phyloP scores from a whole-genome alignment of 2,113 vertebrate species.

The cattle (Bos taurus) region DNA sequence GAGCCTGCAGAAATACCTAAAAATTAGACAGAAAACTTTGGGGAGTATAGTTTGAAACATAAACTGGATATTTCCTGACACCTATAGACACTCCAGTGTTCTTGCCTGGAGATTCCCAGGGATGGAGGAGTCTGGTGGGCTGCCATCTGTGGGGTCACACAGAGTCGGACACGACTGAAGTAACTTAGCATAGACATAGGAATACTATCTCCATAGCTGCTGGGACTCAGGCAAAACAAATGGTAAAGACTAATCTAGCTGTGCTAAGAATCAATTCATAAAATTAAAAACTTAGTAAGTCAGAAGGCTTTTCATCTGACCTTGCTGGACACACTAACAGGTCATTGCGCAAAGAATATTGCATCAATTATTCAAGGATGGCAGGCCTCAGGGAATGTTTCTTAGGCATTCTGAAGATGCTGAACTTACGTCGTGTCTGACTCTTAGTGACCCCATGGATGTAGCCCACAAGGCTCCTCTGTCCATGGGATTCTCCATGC shows the following conservation, averaged over 20 bases:
- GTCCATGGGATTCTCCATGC: not conserved
- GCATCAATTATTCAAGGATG: not conserved
- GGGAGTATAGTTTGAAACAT: not conserved
- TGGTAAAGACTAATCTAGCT: not conserved
- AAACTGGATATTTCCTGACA: conserved; percentile 2
- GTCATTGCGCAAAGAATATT: not conserved
- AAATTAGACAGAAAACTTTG: not conserved
- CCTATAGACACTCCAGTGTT: not conserved
- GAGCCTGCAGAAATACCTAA: not conserved
- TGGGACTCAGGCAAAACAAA: not conserved
- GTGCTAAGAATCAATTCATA: not conserved
- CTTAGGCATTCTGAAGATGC: not conserved
- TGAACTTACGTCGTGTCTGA: not conserved
- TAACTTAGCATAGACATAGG: not conserved
- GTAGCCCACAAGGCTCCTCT: not conserved
- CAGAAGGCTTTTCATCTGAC: not conserved
- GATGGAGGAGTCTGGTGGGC: too few species aligned
- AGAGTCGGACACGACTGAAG: too few species aligned
- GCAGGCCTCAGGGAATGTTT: not conserved
- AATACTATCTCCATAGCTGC: not conserved
- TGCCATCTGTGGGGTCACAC: too few species aligned
- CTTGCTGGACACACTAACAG: not conserved
- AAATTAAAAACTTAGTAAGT: not conserved
- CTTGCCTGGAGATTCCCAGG: too few species aligned
- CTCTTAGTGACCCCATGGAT: not conserved